Conservation (phyloP, 2,888 invertebrate genomes). For the Dynastes maya region DNA sequence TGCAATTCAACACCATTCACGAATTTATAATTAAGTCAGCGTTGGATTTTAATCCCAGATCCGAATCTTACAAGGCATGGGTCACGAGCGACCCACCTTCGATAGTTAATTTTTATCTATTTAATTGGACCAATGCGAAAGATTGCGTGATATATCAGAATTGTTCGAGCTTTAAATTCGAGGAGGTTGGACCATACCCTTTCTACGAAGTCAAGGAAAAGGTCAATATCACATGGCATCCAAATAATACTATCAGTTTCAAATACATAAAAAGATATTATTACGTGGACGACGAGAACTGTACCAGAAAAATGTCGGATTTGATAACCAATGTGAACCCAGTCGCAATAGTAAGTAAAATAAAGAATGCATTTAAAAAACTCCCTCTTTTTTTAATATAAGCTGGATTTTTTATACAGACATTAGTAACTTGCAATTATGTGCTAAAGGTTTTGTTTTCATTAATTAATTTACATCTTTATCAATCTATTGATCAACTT, state of each 20-base stretch:
- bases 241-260: slow-evolving; percentile 83
- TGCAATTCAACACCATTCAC: slow-evolving; percentile 57
- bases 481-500: too few relatives aligned
- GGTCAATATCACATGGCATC: slow-evolving; percentile 80
- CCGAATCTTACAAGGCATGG: slow-evolving; percentile 65
- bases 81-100: slow-evolving; percentile 65
- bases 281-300: slow-evolving; percentile 76
- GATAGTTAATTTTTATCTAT: slow-evolving; percentile 65
- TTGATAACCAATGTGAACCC: slow-evolving; percentile 83
- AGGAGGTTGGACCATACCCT: slow-evolving; percentile 77
- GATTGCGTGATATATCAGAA: slow-evolving; percentile 72
- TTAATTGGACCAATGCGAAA: slow-evolving; percentile 72
- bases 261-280: slow-evolving; percentile 79
- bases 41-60: slow-evolving; percentile 52
- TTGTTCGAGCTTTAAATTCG: slow-evolving; percentile 73
- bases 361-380: neutral
- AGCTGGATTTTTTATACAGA: too few relatives aligned
- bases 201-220: slow-evolving; percentile 81
- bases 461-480: too few relatives aligned
- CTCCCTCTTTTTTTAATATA: too few relatives aligned
- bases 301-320: slow-evolving; percentile 80
- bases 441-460: too few relatives aligned
- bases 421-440: too few relatives aligned
- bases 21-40: slow-evolving; percentile 54
- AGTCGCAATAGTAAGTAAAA: slow-evolving; percentile 78